A percentile compares a stretch with the other conserved stretches of the same genome.
These are phyloP conservation scores for Operophtera brumata DNA, from an alignment of 2,888 invertebrate species.

Conservation along the genomic window DNA sequence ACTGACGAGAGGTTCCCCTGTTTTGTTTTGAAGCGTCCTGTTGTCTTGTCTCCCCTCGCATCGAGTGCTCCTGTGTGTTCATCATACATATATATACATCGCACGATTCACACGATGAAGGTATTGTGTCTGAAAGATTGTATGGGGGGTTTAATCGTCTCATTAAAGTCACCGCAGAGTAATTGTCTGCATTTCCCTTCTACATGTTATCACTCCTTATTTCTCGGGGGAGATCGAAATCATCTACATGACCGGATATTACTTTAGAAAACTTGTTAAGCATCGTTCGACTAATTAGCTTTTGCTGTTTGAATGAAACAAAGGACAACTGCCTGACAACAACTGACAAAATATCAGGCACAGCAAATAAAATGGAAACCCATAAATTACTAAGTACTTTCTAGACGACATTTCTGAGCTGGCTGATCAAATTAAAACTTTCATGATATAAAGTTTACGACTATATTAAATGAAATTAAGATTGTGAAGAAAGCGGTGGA, in stretches of 20 bases:
- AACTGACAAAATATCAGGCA: not conserved
- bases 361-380: not conserved
- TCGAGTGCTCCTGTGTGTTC: constrained; percentile 45
- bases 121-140: constrained; percentile 60
- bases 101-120: constrained; percentile 54
- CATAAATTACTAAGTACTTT: not conserved
- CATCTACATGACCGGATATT: constrained; percentile 19
- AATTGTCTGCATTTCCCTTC: constrained; percentile 57
- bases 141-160: constrained; percentile 65
- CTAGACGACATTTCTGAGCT: no score
- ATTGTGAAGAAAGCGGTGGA: no score
- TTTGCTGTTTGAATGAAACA: not conserved
- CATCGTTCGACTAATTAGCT: constrained; percentile 8
- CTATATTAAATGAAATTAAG: no score
- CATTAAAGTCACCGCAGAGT: constrained; percentile 57
- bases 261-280: constrained; percentile 15
- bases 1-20: constrained; percentile 56
- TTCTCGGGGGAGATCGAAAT: constrained; percentile 40
- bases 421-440: no score
- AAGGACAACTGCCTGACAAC: not conserved
- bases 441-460: no score
- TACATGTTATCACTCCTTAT: constrained; percentile 51
- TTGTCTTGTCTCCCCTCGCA: constrained; percentile 62
- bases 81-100: no score
- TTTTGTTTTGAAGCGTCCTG: constrained; percentile 58